Base-by-base conservation (phyloP, 23 tunicate genomes). In the Clavelina lepadiformis region DNA sequence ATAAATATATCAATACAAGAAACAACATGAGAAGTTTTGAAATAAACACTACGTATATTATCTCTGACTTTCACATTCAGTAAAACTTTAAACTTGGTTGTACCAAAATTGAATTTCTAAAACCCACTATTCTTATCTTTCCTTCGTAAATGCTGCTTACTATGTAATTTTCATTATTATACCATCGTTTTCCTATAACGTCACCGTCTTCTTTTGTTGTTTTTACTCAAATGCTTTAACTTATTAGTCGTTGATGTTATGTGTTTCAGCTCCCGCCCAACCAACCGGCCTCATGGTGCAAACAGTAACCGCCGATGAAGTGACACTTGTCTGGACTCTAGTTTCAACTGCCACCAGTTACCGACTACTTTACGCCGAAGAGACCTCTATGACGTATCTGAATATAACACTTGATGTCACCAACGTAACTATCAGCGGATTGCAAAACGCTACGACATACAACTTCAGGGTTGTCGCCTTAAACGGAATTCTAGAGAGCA, bases 341-440 rank as follows among this genome's bases (percentile, higher is more conserved):
- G 82, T 76, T 19, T 44, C 41, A 3, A 76, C 82, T 11, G 82
- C 82, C 1, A 55, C 56, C 21, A 1, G 58, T 11, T 76, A 76
- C 53, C 5, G 56, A 5, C 44, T 76, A 26, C 28, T 21, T 2
- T 53, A 64, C 52, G 41, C 3, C 2, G 32, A 5, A 18, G 23
- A 24, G 28, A 19, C 15, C 36, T 3, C 33, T 11, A 23, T 31
- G 1, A 36, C 28, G 46, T 3, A 6, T 24, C 2, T 11, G 3
- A 32, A 58, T 13, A 36, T 21, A 21, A 54, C 62, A 54, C 13
- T n/a, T 47, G 33, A 31, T 28, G 33, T 3, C 28, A 4, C 22
- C 5, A 49, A 11, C 2, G 81, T 34, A 2, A 76, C 36, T 55
- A 18, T 76, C 3, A 54, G 52, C 18, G 52, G 51, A 1, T 24